Evolutionary conservation across 2,797 vertebrate genomes (phyloP).

Genomic region (Eulemur rubriventer): DNA sequence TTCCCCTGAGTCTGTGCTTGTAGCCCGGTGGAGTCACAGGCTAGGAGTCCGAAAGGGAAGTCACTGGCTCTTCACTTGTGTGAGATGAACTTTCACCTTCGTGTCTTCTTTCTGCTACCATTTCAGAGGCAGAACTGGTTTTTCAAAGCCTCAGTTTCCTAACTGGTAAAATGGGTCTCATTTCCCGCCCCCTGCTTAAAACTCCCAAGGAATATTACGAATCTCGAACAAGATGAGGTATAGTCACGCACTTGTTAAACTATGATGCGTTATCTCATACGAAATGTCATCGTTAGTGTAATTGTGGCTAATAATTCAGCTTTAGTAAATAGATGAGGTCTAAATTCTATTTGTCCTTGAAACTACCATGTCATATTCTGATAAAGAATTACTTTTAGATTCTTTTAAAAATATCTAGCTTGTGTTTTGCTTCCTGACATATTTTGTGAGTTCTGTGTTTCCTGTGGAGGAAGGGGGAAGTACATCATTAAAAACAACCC

Average conservation of each 20-base stretch:
- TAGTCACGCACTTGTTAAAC: not conserved
- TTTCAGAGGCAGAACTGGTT: not conserved
- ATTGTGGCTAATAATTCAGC: not conserved
- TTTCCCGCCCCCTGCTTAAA: not conserved
- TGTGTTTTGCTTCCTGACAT: constrained; percentile 24
- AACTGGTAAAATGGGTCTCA: not conserved
- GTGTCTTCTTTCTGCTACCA: not conserved
- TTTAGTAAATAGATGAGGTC: not conserved
- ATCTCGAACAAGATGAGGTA: not conserved
- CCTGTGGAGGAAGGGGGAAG: not conserved
- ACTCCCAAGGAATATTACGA: not conserved
- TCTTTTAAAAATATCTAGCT: not conserved
- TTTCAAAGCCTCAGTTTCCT: not conserved
- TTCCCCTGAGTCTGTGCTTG: not conserved
- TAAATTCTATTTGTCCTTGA: constrained; percentile 31
- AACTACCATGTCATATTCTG: not conserved
- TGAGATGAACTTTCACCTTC: not conserved
- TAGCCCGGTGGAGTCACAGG: accelerated
- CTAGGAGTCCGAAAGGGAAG: not conserved
- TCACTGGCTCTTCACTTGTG: not conserved
- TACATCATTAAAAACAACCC: not conserved
- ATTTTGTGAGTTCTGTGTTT: constrained; percentile 16
- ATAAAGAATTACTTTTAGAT: constrained; percentile 30
- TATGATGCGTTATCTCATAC: not conserved
- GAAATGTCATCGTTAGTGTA: not conserved